These are phyloP conservation scores for Hucho hucho DNA, from an alignment of 2,113 vertebrate species.

Conservation along the genomic window DNA sequence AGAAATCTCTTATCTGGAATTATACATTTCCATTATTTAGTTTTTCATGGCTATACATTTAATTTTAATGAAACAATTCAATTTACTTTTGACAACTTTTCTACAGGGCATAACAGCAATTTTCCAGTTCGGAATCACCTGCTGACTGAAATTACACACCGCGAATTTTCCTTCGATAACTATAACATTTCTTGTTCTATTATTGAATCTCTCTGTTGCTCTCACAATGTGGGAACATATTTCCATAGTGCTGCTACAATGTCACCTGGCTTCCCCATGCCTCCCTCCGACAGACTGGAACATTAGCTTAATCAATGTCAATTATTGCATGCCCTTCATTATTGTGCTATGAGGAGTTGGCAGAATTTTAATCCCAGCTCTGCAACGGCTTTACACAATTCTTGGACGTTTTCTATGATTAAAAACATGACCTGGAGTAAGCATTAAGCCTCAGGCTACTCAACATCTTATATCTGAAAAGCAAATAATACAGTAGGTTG, in stretches of 20 bases:
- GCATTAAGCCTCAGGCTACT: conserved; percentile 47
- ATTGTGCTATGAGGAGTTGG: conserved; percentile 61
- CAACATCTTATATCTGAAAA: conserved; percentile 49
- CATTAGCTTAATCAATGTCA: conserved; percentile 75
- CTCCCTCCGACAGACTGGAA: conserved; percentile 49
- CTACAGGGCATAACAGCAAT: conserved; percentile 14
- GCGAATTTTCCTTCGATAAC: conserved; percentile 51
- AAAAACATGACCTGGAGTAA: conserved; percentile 52
- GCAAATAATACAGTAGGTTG: conserved; percentile 36
- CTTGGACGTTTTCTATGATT: conserved; percentile 53
- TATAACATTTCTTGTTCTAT: conserved; percentile 63
- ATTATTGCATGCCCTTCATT: conserved; percentile 71
- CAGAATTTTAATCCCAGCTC: conserved; percentile 59
- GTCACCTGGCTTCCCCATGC: conserved; percentile 55
- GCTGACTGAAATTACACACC: conserved; percentile 8
- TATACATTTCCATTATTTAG: conserved; percentile 2
- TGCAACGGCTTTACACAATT: conserved; percentile 53
- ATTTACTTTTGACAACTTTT: conserved; percentile 17
- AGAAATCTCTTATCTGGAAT: neutral
- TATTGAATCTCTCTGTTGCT: conserved; percentile 59
- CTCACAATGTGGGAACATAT: conserved; percentile 51
- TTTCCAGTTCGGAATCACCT: conserved; percentile 8
- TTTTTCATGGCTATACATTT: conserved; percentile 6
- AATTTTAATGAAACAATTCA: conserved; percentile 11
- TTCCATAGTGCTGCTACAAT: conserved; percentile 48